A percentile compares a stretch with the other conserved stretches of the same genome.
phyloP scores from a whole-genome alignment of 1,140 invertebrate genomes.

The Nasonia vitripennis region DNA sequence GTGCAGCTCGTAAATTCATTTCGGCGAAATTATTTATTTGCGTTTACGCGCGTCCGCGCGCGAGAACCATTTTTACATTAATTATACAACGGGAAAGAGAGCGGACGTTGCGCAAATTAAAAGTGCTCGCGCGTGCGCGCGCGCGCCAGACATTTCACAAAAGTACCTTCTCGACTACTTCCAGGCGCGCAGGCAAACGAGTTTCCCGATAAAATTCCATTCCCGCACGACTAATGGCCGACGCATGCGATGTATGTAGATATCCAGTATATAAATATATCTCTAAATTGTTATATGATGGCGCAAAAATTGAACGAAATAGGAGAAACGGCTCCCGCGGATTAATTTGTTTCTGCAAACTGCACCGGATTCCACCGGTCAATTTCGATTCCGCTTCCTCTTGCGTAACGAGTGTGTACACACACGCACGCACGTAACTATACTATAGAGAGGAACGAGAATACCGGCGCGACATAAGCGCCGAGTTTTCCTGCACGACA shows the following conservation, averaged over 20 bases:
- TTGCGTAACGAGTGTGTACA: background rate
- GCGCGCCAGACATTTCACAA: background rate
- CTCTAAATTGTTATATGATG: background rate
- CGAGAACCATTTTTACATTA: background rate
- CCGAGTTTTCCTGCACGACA: background rate
- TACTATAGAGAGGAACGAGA: background rate
- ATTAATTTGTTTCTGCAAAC: too few relatives aligned
- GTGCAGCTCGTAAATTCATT: background rate
- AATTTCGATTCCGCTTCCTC: background rate
- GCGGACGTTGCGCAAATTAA: background rate
- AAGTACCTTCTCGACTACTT: background rate
- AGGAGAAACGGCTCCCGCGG: background rate
- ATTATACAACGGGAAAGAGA: background rate
- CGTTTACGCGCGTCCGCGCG: background rate
- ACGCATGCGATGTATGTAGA: background rate
- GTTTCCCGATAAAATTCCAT: constrained; percentile 3
- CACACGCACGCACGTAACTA: background rate
- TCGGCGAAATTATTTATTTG: background rate
- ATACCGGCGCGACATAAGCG: background rate
- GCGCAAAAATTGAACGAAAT: background rate
- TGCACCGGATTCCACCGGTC: too few relatives aligned
- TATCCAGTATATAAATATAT: background rate
- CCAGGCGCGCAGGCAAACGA: background rate
- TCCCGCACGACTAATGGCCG: background rate
- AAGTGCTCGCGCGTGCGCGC: background rate